Base-by-base conservation (phyloP, 2,888 invertebrate species). In the Morpho helenor region DNA sequence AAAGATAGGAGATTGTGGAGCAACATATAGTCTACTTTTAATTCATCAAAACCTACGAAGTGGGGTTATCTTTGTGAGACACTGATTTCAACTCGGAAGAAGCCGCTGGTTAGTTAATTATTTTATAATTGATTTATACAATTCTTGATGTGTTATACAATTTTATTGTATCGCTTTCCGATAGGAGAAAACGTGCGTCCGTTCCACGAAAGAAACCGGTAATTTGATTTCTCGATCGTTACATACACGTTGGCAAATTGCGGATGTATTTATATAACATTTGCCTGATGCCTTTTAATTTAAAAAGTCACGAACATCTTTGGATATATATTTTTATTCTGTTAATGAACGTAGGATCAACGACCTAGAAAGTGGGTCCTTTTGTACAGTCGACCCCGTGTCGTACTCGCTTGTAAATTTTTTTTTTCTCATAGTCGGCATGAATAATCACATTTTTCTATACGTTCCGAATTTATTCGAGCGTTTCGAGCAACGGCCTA, bases 401-500 rank as follows among this genome's bases (percentile, higher is more conserved):
- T 80, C 82, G 78, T 79, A 80, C 75, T 73, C 72, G 76, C 77
- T 77, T 77, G 82, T 86, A 84, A 81, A 85, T 84, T 86, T 87
- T 86, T 16, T n/a, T 82, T 79, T 79, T 43, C 43, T n/a, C 82
- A 77, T 78, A 87, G 78, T 84, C 82, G 80, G 78, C 87, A 87
- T 90, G 89, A 89, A 86, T 90, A 87, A 86, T 86, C 89, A 87
- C 84, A 88, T 88, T 88, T 88, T 86, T 86, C 83, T 87, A 84
- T 85, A 84, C 86, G 84, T 82, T 82, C 84, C 84, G 82, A 80
- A 79, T 86, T 86, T 84, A 82, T 82, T 81, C 77, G 72, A 75
- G 73, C 79, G 71, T 72, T 66, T 66, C 68, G 62, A 57, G 47
- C 55, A 74, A 73, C 62, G 68, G 49, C 74, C 41, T 66, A 75